These are phyloP conservation scores for Silurus asotus DNA, from an alignment of 2,113 vertebrate species.

Conservation along the genomic window DNA sequence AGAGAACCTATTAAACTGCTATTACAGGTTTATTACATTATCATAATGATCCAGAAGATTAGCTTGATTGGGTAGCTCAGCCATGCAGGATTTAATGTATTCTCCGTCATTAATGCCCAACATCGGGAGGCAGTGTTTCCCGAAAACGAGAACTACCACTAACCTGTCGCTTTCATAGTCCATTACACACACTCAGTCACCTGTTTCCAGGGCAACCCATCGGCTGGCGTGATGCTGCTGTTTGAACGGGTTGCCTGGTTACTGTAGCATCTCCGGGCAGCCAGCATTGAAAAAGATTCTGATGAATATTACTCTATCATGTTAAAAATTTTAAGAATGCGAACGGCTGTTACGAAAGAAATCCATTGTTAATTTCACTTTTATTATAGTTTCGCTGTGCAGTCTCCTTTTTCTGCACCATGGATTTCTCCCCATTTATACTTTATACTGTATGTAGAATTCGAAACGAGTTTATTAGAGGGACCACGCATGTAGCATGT, in stretches of 20 bases:
- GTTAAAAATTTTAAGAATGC: conserved; percentile 9
- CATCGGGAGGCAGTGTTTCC: not conserved
- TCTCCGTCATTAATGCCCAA: conserved; percentile 10
- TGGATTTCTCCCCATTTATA: not conserved
- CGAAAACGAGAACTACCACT: not conserved
- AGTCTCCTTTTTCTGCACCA: not conserved
- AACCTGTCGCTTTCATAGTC: conserved; percentile 39
- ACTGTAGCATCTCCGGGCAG: conserved; percentile 43
- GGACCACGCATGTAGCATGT: no score
- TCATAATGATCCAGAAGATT: conserved; percentile 7
- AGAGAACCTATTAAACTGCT: not conserved
- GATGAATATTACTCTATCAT: conserved; percentile 41
- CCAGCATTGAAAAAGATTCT: conserved; percentile 8
- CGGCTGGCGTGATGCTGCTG: conserved; percentile 37
- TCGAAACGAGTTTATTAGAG: not conserved
- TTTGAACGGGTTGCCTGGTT: conserved; percentile 52
- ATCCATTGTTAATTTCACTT: not conserved
- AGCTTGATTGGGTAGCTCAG: not conserved
- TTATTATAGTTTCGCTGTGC: not conserved
- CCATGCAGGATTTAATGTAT: not conserved
- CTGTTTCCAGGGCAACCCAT: conserved; percentile 56
- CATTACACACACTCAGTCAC: conserved; percentile 44
- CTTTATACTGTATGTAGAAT: not conserved
- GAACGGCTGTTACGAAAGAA: not conserved
- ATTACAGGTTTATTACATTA: not conserved